These are phyloP conservation scores for Eubucco bourcierii DNA, from an alignment of 2,113 vertebrate species.

Conservation along the genomic window DNA sequence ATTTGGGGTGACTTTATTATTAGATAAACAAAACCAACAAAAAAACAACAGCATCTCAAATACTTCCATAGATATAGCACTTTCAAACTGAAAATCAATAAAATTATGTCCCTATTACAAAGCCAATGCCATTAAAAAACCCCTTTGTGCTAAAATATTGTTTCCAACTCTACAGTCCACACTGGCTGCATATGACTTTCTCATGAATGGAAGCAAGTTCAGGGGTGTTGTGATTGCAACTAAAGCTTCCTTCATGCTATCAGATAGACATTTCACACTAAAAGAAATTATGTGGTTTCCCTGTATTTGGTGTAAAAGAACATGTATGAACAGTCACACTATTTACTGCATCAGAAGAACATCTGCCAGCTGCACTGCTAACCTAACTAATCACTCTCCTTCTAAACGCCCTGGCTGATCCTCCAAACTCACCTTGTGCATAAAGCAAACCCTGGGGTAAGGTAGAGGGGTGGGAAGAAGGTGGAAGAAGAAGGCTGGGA, in stretches of 20 bases:
- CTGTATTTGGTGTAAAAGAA: neutral
- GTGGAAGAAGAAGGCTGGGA: no score
- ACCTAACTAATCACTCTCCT: no score
- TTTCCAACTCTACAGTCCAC: neutral
- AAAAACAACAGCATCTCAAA: neutral
- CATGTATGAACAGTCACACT: neutral
- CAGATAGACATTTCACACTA: neutral
- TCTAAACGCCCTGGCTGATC: no score
- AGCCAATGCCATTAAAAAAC: neutral
- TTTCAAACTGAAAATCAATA: neutral
- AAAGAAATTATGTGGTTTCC: neutral
- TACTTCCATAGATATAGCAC: neutral
- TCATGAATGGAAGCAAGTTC: neutral
- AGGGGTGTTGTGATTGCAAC: neutral
- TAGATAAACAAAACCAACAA: neutral
- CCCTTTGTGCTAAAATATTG: neutral
- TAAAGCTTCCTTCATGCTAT: neutral
- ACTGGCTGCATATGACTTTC: neutral
- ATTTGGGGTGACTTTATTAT: conserved; percentile 1
- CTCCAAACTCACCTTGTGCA: no score
- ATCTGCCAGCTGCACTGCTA: no score
- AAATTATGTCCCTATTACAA: neutral
- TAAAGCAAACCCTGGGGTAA: no score
- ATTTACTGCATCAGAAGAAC: neutral
- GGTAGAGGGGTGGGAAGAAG: no score